These are phyloP conservation scores for Synanthedon myopaeformis DNA, from an alignment of 2,888 invertebrate genomes.

Conservation along the genomic window DNA sequence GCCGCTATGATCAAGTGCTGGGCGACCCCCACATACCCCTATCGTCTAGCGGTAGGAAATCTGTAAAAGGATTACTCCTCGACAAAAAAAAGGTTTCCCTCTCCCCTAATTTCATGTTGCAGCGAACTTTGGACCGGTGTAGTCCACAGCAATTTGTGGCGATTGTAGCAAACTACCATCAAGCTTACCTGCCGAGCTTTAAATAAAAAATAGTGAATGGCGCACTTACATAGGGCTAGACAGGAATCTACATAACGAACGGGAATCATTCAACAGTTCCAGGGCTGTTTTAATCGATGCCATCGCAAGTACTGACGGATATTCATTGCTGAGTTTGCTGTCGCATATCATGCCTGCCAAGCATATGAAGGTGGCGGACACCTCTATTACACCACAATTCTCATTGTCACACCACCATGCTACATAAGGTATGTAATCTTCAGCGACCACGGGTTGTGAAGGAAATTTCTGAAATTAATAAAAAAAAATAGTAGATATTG, in stretches of 20 bases:
- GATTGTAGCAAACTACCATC: too few relatives aligned
- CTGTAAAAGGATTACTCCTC: too few relatives aligned
- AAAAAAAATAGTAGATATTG: neutral
- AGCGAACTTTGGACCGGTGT: too few relatives aligned
- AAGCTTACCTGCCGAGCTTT: too few relatives aligned
- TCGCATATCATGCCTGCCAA: constrained; percentile 39
- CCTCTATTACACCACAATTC: constrained; percentile 31
- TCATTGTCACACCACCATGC: constrained; percentile 36
- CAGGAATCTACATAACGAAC: neutral
- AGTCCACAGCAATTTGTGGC: too few relatives aligned
- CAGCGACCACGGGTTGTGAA: constrained; percentile 34
- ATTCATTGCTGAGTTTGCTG: constrained; percentile 26
- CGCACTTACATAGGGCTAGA: neutral
- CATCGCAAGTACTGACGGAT: constrained; percentile 40
- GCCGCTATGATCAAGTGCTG: too few relatives aligned
- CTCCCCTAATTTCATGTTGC: too few relatives aligned
- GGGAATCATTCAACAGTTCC: constrained; percentile 10
- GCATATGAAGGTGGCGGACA: constrained; percentile 43
- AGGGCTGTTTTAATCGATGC: constrained; percentile 39
- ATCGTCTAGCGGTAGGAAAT: too few relatives aligned
- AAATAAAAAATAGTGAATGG: too few relatives aligned
- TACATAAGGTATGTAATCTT: constrained; percentile 44
- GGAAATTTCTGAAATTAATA: constrained; percentile 33
- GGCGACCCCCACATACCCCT: too few relatives aligned
- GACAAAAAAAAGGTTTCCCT: too few relatives aligned